Conservation (phyloP, 2,888 invertebrate species). For the Frankliniella fusca region DNA sequence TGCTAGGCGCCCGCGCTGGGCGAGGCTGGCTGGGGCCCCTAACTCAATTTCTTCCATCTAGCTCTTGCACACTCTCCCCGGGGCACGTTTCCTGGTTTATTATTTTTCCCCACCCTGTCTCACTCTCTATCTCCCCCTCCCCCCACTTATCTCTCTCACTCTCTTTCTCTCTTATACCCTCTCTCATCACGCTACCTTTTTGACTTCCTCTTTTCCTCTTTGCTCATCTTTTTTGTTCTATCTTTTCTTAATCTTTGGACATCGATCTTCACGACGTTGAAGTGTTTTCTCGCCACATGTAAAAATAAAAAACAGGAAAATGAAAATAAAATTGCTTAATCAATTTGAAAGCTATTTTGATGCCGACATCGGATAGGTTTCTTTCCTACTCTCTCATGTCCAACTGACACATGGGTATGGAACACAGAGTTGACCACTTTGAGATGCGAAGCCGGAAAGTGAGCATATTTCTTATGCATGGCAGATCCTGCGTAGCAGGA, state of each 20-base stretch:
- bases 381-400: neutral
- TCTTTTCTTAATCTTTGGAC: neutral
- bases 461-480: too few species aligned
- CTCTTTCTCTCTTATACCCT: neutral
- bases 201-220: neutral
- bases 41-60: constrained; percentile 15
- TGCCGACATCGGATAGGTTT: neutral
- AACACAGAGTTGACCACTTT: too few species aligned
- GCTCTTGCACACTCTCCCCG: neutral
- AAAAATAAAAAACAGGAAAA: too few species aligned
- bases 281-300: neutral
- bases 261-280: neutral
- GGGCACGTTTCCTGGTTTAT: neutral
- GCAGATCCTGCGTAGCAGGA: too few species aligned
- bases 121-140: neutral
- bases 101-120: neutral
- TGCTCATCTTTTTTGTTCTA: neutral
- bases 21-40: neutral
- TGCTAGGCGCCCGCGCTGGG: neutral
- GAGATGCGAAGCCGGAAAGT: too few species aligned
- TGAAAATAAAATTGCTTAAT: too few species aligned
- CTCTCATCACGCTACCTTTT: neutral
- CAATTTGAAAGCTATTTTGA: neutral
- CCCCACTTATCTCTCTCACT: neutral
- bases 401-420: too few species aligned